Evolutionary conservation across 2,888 invertebrate genomes (phyloP).

Genomic region (Xestobium rufovillosum): DNA sequence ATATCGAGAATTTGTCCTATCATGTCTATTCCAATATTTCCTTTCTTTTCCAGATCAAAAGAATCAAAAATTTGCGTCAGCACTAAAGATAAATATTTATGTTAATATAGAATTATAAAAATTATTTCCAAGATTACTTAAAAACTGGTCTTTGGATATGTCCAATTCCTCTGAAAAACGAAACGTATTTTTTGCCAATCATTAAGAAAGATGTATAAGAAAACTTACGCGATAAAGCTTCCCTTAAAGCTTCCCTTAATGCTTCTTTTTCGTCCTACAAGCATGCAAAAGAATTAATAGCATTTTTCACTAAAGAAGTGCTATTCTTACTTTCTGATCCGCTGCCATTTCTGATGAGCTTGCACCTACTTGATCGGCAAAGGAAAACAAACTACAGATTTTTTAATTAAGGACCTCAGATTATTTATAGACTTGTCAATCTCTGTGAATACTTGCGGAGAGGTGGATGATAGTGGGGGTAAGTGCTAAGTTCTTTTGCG

Average conservation of each 20-base stretch:
- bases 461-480: neutral
- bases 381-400: slow-evolving; percentile 19
- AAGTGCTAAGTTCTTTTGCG: too few relatives aligned
- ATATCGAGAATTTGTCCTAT: slow-evolving; percentile 82
- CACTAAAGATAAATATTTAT: slow-evolving; percentile 48
- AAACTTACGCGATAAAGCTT: neutral
- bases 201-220: neutral
- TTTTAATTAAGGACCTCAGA: slow-evolving; percentile 19
- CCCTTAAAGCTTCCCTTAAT: neutral
- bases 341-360: slow-evolving; percentile 1
- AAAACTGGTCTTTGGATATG: slow-evolving; percentile 34
- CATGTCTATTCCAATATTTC: slow-evolving; percentile 74
- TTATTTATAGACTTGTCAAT: slow-evolving; percentile 29
- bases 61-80: slow-evolving; percentile 85
- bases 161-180: neutral
- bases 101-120: slow-evolving; percentile 9
- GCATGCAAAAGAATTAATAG: too few relatives aligned
- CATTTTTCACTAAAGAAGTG: too few relatives aligned
- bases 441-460: slow-evolving; percentile 15
- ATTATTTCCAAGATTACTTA: slow-evolving; percentile 32
- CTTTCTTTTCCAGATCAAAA: slow-evolving; percentile 82
- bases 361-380: slow-evolving; percentile 13
- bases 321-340: neutral
- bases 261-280: slow-evolving; percentile 1
- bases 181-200: neutral